These are phyloP conservation scores for Caenorhabditis angaria DNA, from an alignment of 2,888 invertebrate genomes.

Conservation along the genomic window DNA sequence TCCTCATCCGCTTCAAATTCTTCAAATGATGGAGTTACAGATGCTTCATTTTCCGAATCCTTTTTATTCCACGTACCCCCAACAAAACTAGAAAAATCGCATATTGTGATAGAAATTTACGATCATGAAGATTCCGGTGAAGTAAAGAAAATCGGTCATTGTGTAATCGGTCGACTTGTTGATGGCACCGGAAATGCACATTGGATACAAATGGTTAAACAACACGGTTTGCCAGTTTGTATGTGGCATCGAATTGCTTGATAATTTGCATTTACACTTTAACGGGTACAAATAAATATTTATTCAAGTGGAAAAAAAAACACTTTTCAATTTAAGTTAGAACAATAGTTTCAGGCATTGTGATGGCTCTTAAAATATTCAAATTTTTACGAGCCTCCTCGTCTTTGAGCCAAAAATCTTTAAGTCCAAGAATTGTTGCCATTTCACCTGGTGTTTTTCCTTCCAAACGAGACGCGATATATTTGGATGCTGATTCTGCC, in stretches of 20 bases:
- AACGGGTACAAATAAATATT: background rate
- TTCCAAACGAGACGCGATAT: slow-evolving; percentile 33
- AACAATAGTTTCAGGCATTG: background rate
- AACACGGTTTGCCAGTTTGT: slow-evolving; percentile 65
- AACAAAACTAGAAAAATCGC: slow-evolving; percentile 53
- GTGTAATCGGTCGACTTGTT: slow-evolving; percentile 62
- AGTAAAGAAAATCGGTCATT: slow-evolving; percentile 60
- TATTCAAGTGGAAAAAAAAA: no score
- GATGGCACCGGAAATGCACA: slow-evolving; percentile 62
- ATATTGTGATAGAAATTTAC: slow-evolving; percentile 66
- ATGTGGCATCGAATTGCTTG: slow-evolving; percentile 63
- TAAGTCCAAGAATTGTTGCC: slow-evolving; percentile 18
- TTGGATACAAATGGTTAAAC: slow-evolving; percentile 70
- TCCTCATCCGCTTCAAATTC: slow-evolving; percentile 58
- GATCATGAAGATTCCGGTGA: slow-evolving; percentile 49
- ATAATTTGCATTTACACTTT: background rate
- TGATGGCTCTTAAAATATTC: background rate
- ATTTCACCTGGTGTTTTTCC: slow-evolving; percentile 33
- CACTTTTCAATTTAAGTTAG: background rate
- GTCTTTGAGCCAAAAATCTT: background rate
- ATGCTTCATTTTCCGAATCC: slow-evolving; percentile 63
- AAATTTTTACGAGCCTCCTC: background rate
- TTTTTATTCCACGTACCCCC: slow-evolving; percentile 64
- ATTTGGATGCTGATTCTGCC: slow-evolving; percentile 18
- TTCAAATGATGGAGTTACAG: slow-evolving; percentile 50